These are phyloP conservation scores for Dromas ardeola DNA, from an alignment of 2,113 vertebrate genomes.

Conservation along the genomic window DNA sequence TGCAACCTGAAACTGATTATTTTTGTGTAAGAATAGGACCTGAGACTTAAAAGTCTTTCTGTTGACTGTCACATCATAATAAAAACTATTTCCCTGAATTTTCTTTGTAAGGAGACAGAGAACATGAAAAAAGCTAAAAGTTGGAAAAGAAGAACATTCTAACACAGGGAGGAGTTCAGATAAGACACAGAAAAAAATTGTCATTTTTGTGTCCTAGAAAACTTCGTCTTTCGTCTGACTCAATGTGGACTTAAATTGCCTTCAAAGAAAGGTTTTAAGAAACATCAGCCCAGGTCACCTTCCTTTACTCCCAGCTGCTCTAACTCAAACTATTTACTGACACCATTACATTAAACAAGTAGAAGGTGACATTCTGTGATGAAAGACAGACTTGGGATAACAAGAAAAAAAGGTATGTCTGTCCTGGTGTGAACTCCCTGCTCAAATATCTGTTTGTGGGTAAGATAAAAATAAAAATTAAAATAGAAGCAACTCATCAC, in stretches of 20 bases:
- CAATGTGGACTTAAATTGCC: not conserved
- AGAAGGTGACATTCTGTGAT: not conserved
- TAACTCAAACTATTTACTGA: not conserved
- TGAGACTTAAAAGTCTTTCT: not conserved
- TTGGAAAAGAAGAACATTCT: no score
- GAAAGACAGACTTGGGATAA: not conserved
- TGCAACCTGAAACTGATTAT: not conserved
- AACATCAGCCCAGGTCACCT: not conserved
- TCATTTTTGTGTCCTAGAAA: not conserved
- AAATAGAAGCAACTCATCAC: not conserved
- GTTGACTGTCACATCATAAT: not conserved
- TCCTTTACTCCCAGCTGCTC: not conserved
- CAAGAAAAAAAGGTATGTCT: not conserved
- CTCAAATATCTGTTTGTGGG: not conserved
- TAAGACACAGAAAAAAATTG: not conserved
- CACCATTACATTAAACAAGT: not conserved
- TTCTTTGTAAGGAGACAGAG: not conserved
- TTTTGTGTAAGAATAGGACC: not conserved
- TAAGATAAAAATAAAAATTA: not conserved
- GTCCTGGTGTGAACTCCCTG: not conserved
- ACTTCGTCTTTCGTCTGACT: not conserved
- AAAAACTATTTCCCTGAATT: not conserved
- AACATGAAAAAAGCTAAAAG: not conserved
- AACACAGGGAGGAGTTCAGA: not conserved
- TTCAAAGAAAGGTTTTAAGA: not conserved